phyloP scores from a whole-genome alignment of 1,140 invertebrate species.

The Chionoecetes opilio region DNA sequence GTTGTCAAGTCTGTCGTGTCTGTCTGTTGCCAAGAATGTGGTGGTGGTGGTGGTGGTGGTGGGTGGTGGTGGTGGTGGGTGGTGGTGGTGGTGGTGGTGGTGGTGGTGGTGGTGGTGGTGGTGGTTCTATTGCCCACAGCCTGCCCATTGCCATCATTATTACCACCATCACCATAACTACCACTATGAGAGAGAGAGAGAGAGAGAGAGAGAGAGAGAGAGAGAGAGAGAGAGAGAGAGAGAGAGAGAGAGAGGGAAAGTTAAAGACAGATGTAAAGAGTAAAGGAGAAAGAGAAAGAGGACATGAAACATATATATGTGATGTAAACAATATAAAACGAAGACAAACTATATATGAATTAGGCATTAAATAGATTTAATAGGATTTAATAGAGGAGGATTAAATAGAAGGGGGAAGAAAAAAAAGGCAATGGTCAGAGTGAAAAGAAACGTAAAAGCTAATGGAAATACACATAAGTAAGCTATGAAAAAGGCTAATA shows the following conservation, averaged over 20 bases:
- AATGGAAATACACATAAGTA: too few relatives aligned
- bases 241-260: neutral
- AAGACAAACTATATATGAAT: too few relatives aligned
- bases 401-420: too few relatives aligned
- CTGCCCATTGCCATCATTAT: neutral
- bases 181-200: neutral
- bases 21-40: constrained; percentile 17
- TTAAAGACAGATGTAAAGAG: neutral
- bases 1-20: neutral
- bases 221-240: neutral
- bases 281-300: neutral
- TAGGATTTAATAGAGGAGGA: too few relatives aligned
- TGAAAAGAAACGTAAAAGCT: too few relatives aligned
- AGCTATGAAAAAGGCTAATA: too few relatives aligned
- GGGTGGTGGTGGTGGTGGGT: constrained; percentile 13
- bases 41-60: constrained; percentile 11
- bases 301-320: neutral
- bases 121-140: neutral
- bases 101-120: constrained; percentile 14
- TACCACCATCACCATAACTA: neutral
- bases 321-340: too few relatives aligned
- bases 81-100: constrained; percentile 3
- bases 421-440: too few relatives aligned
- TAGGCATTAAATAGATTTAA: too few relatives aligned
- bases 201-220: neutral